These are phyloP conservation scores for Neoarius graeffei DNA, from an alignment of 2,113 vertebrate genomes.

Conservation along the genomic window DNA sequence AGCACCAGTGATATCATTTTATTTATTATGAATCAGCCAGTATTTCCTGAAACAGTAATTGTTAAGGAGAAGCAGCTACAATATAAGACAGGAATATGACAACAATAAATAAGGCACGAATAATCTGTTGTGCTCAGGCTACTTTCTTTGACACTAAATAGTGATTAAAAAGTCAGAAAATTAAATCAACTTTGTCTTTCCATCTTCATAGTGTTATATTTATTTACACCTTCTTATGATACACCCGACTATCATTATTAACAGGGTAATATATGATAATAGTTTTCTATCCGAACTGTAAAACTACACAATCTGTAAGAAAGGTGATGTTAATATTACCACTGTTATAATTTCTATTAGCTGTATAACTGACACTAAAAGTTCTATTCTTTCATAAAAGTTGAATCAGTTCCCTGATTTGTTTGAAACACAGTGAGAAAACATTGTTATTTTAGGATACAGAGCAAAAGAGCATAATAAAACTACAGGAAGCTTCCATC, in stretches of 20 bases:
- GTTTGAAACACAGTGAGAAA: neutral
- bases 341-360: neutral
- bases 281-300: neutral
- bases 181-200: neutral
- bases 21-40: neutral
- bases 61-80: too few species aligned
- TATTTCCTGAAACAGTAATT: too few species aligned
- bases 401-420: neutral
- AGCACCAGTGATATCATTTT: neutral
- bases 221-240: neutral
- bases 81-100: neutral
- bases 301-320: neutral
- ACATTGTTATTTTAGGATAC: constrained; percentile 14
- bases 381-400: neutral
- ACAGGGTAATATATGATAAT: neutral
- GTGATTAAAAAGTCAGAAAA: neutral
- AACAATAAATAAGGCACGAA: too few species aligned
- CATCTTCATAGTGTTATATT: neutral
- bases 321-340: neutral
- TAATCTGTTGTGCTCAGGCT: too few species aligned
- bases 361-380: neutral
- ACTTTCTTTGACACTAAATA: neutral
- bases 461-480: constrained; percentile 34
- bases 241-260: neutral
- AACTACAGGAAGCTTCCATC: constrained; percentile 64